phyloP scores from a whole-genome alignment of 2,797 vertebrate genomes.

The Nasua narica region DNA sequence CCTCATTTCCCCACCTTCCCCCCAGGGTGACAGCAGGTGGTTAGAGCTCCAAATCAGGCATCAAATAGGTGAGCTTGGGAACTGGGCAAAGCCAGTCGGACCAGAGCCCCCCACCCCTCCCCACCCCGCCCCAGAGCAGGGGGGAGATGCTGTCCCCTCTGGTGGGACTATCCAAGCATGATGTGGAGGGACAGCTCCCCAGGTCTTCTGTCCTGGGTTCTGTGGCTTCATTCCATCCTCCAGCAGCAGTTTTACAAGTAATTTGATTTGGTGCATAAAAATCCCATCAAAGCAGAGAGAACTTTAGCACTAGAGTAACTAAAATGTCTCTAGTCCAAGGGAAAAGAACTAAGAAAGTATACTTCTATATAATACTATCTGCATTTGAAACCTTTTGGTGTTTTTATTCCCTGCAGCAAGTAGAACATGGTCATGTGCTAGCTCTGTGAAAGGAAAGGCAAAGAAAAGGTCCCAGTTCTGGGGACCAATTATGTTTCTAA shows the following conservation, averaged over 20 bases:
- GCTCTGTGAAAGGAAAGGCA: neutral
- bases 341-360: neutral
- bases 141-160: neutral
- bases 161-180: neutral
- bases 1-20: neutral
- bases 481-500: neutral
- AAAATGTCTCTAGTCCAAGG: neutral
- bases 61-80: neutral
- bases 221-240: neutral
- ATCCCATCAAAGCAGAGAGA: neutral
- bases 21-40: neutral
- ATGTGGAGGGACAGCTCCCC: neutral
- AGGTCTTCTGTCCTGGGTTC: neutral
- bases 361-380: neutral
- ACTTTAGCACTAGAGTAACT: neutral
- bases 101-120: neutral
- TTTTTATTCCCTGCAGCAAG: neutral
- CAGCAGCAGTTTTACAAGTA: neutral
- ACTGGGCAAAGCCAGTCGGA: neutral
- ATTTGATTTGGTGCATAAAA: conserved; percentile 4
- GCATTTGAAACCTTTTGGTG: neutral
- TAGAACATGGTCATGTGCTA: neutral
- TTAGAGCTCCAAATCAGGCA: neutral
- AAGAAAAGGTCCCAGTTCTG: neutral
- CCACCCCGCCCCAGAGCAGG: neutral